Evolutionary conservation across 2,888 invertebrate genomes (phyloP), one percentile per base, ranked within the genome.

Genomic region (Drosophila leonis): DNA sequence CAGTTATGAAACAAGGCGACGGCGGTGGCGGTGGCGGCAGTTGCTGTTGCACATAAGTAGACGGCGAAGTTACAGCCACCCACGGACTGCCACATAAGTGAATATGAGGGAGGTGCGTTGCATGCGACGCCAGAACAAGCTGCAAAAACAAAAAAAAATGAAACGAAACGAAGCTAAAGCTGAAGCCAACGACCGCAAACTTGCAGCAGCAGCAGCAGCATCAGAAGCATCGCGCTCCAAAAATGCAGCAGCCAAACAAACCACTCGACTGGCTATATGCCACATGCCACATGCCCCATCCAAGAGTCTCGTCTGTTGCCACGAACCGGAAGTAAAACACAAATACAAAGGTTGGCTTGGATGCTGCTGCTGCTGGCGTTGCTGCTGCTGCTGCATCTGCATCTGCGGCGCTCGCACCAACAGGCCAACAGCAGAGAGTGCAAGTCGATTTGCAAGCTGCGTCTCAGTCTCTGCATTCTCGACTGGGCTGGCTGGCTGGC

Each of bases 361-460:
- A 54, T 75, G 86, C 68, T 83, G 83, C 79, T 83, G 79, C 80
- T 89, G 86, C 79, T 81, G 83, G 74, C 69, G 80, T 76, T 78
- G 68, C 33, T 68, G 73, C 63, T 70, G 78, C 75, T 80, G 90
- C 88, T 89, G 92, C 92, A 91, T 91, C 91, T 91, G 91, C 91
- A 91, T 90, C 87, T 78, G 83, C 90, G 90, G 83, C 91, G 91
- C 89, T 91, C 85, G 64, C 65, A 68, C 72, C 79, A 91, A 75
- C 91, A 90, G 91, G 92, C 74, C 77, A 89, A 72, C 91, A 91
- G 91, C 89, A 88, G 62, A 65, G 72, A 78, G 64, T 86, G 90
- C 90, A 81, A 68, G 89, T 72, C 64, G 83, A 77, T 81, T 75
- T 81, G 81, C 81, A 77, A 64, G 72, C 72, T 46, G 31, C 52